Conservation (phyloP, 2,797 vertebrate genomes). For the Remorina albescens region DNA sequence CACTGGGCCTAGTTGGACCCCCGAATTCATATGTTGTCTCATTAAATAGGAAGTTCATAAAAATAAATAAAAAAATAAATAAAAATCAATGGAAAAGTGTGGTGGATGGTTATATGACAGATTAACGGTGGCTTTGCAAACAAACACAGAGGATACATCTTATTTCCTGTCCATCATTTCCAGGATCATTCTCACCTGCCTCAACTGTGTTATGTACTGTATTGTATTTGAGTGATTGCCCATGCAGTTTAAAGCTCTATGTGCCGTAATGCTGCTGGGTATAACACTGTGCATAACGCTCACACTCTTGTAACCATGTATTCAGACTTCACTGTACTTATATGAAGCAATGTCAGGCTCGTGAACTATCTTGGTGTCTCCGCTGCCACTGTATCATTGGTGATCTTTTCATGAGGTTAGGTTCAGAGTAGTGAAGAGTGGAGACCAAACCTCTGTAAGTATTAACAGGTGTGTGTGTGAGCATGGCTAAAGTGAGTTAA, state of each 20-base stretch:
- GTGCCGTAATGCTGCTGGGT: conserved; percentile 11
- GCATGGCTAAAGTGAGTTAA: conserved; percentile 21
- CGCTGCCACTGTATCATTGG: conserved; percentile 35
- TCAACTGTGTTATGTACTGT: conserved; percentile 12
- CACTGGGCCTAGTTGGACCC: conserved; percentile 37
- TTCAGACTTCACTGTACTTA: conserved; percentile 14
- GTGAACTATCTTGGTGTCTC: conserved; percentile 35
- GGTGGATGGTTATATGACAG: conserved; percentile 41
- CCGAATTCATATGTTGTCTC: conserved; percentile 59
- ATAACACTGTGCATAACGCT: conserved; percentile 20
- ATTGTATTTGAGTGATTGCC: conserved; percentile 21
- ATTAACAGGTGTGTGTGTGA: conserved; percentile 35
- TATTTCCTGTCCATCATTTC: conserved; percentile 49
- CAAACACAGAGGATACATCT: conserved; percentile 35
- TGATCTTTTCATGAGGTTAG: conserved; percentile 44
- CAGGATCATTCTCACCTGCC: conserved; percentile 59
- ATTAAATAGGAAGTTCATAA: conserved; percentile 44
- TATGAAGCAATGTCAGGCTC: conserved; percentile 2
- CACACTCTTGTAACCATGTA: background rate
- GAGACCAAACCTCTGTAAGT: conserved; percentile 21
- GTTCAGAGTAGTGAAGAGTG: conserved; percentile 22
- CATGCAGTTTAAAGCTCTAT: conserved; percentile 46
- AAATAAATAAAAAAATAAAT: conserved; percentile 27
- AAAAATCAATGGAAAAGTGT: conserved; percentile 54
- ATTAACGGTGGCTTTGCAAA: conserved; percentile 64